These are phyloP conservation scores for Caenorhabditis sp. DNA, from an alignment of 2,888 invertebrate genomes.

Conservation along the genomic window DNA sequence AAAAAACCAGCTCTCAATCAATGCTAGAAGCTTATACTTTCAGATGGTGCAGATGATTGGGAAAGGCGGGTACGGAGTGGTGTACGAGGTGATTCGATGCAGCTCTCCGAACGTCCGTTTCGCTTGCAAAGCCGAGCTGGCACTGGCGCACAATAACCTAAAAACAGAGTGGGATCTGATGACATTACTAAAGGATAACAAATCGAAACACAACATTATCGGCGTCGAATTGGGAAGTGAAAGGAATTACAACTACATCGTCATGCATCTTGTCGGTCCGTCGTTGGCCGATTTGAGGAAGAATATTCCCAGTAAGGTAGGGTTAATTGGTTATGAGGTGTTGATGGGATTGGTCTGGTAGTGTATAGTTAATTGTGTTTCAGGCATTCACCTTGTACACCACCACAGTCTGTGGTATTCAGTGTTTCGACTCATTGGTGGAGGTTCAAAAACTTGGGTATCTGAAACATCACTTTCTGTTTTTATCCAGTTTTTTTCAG, in stretches of 20 bases:
- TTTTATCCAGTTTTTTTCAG: neutral
- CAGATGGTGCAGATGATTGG: conserved; percentile 58
- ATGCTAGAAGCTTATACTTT: no score
- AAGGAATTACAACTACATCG: conserved; percentile 57
- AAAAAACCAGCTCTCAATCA: no score
- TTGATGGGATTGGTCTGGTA: neutral
- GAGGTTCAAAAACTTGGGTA: conserved; percentile 59
- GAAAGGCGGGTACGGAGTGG: conserved; percentile 63
- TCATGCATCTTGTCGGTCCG: conserved; percentile 65
- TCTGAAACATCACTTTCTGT: neutral
- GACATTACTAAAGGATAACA: conserved; percentile 58
- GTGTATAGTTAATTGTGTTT: neutral
- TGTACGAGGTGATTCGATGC: conserved; percentile 52
- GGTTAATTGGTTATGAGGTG: neutral
- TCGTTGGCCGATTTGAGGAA: conserved; percentile 52
- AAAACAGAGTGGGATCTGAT: conserved; percentile 64
- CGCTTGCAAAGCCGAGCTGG: conserved; percentile 58
- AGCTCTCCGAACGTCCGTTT: conserved; percentile 39
- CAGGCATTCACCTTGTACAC: conserved; percentile 57
- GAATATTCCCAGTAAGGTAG: conserved; percentile 31
- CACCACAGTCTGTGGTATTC: conserved; percentile 53
- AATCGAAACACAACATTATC: conserved; percentile 53
- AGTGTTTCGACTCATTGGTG: conserved; percentile 51
- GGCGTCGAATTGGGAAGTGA: conserved; percentile 58
- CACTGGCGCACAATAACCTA: conserved; percentile 56